Percentiles rank a stretch among this genome's conserved stretches.
Evolutionary conservation across 2,888 invertebrate genomes (phyloP).

Genomic region (Meta bourneti): DNA sequence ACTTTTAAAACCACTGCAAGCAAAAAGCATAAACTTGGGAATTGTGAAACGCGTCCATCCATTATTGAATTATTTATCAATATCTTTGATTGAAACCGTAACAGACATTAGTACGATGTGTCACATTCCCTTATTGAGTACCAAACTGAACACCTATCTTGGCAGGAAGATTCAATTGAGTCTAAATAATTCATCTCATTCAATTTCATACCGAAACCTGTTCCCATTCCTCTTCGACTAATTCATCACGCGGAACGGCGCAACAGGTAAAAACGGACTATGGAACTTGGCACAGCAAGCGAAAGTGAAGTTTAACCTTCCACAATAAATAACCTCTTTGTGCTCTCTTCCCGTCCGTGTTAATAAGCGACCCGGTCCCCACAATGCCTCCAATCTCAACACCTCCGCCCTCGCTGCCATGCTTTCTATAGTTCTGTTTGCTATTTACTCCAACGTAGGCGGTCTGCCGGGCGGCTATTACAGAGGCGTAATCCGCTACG

Average conservation of each 20-base stretch:
- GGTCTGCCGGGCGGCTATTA: background rate
- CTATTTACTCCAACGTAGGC: slow-evolving; percentile 49
- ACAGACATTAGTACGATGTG: too few species aligned
- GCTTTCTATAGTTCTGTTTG: slow-evolving; percentile 38
- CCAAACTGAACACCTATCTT: too few species aligned
- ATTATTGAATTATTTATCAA: too few species aligned
- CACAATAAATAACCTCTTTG: slow-evolving; percentile 3
- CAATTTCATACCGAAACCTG: background rate
- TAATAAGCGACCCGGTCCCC: slow-evolving; percentile 5
- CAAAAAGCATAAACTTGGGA: too few species aligned
- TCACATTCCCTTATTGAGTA: too few species aligned
- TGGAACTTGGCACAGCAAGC: background rate
- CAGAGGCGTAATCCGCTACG: slow-evolving; percentile 41
- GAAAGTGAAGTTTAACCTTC: background rate
- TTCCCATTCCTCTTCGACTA: background rate
- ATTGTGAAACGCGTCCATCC: too few species aligned
- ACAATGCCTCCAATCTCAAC: slow-evolving; percentile 33
- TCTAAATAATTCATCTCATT: too few species aligned
- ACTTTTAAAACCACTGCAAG: too few species aligned
- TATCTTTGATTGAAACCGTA: too few species aligned
- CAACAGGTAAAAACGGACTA: background rate
- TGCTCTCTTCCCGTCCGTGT: background rate
- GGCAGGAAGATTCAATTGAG: too few species aligned
- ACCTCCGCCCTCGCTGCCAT: slow-evolving; percentile 29
- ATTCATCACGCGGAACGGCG: background rate